Conservation (phyloP, 1,140 invertebrate species). For the Brachionus angularis region DNA sequence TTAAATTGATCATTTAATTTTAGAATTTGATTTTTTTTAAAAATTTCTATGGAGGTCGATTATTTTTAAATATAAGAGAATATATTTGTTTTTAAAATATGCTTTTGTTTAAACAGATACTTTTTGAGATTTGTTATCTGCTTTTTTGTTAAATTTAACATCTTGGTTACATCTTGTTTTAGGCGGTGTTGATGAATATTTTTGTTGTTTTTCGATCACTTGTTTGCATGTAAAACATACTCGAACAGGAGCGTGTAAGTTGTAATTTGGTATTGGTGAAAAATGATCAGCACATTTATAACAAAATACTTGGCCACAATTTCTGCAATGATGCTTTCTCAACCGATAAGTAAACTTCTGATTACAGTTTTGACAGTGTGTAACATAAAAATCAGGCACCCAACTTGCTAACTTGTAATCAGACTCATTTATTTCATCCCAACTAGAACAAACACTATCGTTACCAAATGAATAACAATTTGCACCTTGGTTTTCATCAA, state of each 20-base stretch:
- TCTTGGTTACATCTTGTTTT: no score
- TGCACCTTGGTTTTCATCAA: background rate
- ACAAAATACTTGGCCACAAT: slow-evolving; percentile 37
- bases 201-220: background rate
- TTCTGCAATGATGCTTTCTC: slow-evolving; percentile 38
- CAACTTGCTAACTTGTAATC: background rate
- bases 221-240: slow-evolving; percentile 5
- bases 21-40: no score
- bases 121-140: no score
- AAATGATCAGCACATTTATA: slow-evolving; percentile 24
- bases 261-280: slow-evolving; percentile 25
- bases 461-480: slow-evolving; percentile 10
- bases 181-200: background rate
- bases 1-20: no score
- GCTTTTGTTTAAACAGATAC: no score
- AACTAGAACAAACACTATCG: slow-evolving; percentile 31
- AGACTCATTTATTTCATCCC: slow-evolving; percentile 29
- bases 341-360: slow-evolving; percentile 23
- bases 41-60: no score
- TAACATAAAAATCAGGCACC: slow-evolving; percentile 13
- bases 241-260: slow-evolving; percentile 8
- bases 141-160: no score
- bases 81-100: no score
- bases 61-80: no score
- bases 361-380: slow-evolving; percentile 32